Base-by-base conservation (phyloP, 2,888 invertebrate genomes). In the Micoletzkya japonica region DNA sequence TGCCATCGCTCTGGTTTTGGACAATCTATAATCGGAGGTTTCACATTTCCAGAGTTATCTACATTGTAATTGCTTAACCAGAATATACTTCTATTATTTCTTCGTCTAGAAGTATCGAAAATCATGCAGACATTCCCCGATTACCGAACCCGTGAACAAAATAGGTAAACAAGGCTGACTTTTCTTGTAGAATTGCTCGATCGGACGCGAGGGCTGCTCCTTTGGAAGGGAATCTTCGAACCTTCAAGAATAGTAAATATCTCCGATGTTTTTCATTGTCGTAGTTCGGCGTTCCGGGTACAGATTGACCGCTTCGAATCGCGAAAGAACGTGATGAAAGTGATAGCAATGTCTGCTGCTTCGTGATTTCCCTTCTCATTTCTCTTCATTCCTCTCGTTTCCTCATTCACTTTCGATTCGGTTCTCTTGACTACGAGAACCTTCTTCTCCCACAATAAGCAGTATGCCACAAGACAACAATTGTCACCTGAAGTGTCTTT, bases 161-260 rank as follows among this genome's bases (percentile, higher is more conserved):
- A 26, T 4, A 56, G 50, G n/a, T 39, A 36, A 17, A 37, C 4
- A 68, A 70, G 37, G 20, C 4, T 34, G n/a, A 76, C 74, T 73
- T 72, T 54, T 76, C 71, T 50, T 63, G 72, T 50, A 77, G 68
- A 30, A 77, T 71, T 32, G 73, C 71, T 34, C 76, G 44, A 60
- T 76, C 76, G 1, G 61, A 39, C 36, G 74, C 76, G 28, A 74
- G 68, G 2, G 67, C 56, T 10, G 73, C 69, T 37, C 57, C 72
- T 14, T 69, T 75, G 14, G 70, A 24, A n/a, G 57, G 67, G 14
- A 67, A 56, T 34, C 57, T 49, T 6, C 57, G 67, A 37, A 67
- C 67, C 67, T 67, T 28, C 24, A 49, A 39, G 30, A 20, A n/a
- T 24, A 17, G 10, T 44, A 10, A 44, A 14, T 44, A 44, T 44